A percentile compares a stretch with the other conserved stretches of the same genome.
Conservation (phyloP, 2,888 invertebrate genomes). For the Danaus chrysippus region DNA sequence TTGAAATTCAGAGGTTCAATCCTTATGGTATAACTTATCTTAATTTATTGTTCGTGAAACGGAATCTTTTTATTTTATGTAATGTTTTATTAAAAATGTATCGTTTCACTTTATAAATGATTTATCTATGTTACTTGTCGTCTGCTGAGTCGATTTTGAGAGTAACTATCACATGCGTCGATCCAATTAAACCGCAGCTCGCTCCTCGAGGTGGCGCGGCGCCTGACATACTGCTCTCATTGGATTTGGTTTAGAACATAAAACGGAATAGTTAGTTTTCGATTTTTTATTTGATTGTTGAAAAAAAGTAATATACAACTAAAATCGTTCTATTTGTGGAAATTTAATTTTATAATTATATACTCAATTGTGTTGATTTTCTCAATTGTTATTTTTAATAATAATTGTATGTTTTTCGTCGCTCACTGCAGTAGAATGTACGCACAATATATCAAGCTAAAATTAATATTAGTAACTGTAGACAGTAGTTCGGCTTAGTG, state of each 20-base stretch:
- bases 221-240: background rate
- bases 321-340: background rate
- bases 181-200: background rate
- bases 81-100: no score
- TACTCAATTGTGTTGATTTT: no score
- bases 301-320: no score
- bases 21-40: no score
- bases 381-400: background rate
- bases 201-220: background rate
- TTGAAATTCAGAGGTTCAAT: background rate
- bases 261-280: background rate
- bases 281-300: no score
- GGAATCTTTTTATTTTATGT: no score
- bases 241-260: background rate
- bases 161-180: background rate
- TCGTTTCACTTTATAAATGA: no score
- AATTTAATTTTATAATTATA: background rate
- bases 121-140: background rate
- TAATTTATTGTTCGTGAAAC: no score
- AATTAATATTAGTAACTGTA: constrained; percentile 17
- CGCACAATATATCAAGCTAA: background rate
- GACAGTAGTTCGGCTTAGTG: constrained; percentile 23
- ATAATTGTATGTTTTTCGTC: background rate
- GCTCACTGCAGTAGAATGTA: background rate
- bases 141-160: constrained; percentile 1